Evolutionary conservation across 1,140 invertebrate genomes (phyloP), one percentile per base, ranked within the genome.

Genomic region (Zaprionus davidi): DNA sequence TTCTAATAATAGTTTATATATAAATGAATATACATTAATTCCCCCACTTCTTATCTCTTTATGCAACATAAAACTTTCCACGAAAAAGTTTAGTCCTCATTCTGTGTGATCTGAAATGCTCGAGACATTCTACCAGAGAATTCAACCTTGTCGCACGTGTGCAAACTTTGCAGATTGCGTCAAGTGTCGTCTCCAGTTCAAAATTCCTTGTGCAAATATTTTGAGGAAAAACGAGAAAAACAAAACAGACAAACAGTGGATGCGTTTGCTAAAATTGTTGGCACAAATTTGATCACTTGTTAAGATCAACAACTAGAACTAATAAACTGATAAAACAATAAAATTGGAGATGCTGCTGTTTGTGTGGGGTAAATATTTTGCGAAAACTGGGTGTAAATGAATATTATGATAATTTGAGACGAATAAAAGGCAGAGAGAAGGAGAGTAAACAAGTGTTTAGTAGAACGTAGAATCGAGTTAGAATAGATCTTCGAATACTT

Each of bases 161-260:
- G 78, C 31, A 79, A 79, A 87, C 70, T 82, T 80, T 82, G 83
- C 82, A 80, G 83, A 79, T 86, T 82, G 76, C 83, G 79, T 86
- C 79, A 86, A 86, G 71, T 81, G 82, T 81, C 82, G 59, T 63
- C 51, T 41, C 79, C 49, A 28, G 56, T 12, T 59, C 59, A 34
- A 60, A 64, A 71, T 76, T 46, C 59, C 63, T 28, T 59, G 41
- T 34, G 71, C 57, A 85, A 85, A 85, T 85, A 73, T 85, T 86
- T 82, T 76, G 79, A 82, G 28, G 55, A 22, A 56, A 70, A 65
- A 60, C 46, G 41, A 71, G 31, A 66, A 53, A 60, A 55, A 64
- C 22, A 56, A 51, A 71, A 51, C 12, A 51, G 17, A 51, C 17
- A 24, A 51, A 51, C 12, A 49, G 13, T 51, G 20, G 46, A 28